Evolutionary conservation across 2,888 invertebrate species (phyloP).

Genomic region (Zaprionus lineosus): DNA sequence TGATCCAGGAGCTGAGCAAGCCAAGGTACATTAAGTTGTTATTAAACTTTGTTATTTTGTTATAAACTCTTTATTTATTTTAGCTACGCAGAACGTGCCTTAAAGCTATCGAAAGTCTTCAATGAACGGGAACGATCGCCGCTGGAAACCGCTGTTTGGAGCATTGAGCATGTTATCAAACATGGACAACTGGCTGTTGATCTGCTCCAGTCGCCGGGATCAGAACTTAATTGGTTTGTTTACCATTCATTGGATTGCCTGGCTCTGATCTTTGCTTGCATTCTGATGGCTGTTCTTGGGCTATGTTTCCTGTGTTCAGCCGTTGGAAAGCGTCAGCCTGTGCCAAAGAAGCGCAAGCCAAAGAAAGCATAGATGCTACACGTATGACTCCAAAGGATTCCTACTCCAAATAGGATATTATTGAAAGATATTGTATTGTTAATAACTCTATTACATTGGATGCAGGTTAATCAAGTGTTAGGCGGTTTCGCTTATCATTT

Average conservation of each 20-base stretch:
- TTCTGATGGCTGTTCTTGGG: slow-evolving; percentile 4
- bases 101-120: slow-evolving; percentile 84
- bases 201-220: slow-evolving; percentile 75
- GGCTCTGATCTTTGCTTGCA: slow-evolving; percentile 26
- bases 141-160: slow-evolving; percentile 85
- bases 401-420: too few relatives aligned
- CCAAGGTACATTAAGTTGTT: slow-evolving; percentile 83
- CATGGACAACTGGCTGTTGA: slow-evolving; percentile 55
- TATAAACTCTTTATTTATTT: too few relatives aligned
- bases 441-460: too few relatives aligned
- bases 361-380: too few relatives aligned
- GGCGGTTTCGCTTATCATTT: too few relatives aligned
- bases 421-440: too few relatives aligned
- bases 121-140: slow-evolving; percentile 84
- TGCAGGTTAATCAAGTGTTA: too few relatives aligned
- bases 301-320: not conserved
- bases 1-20: slow-evolving; percentile 85
- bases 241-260: slow-evolving; percentile 81
- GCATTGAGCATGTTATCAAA: slow-evolving; percentile 85
- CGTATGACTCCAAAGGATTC: too few relatives aligned
- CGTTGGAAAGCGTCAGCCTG: not conserved
- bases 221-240: slow-evolving; percentile 77
- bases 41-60: too few relatives aligned
- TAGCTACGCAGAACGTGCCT: slow-evolving; percentile 80
- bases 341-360: too few relatives aligned